Evolutionary conservation across 1,140 invertebrate species (phyloP).

Genomic region (Pseudomyrmex concolor): DNA sequence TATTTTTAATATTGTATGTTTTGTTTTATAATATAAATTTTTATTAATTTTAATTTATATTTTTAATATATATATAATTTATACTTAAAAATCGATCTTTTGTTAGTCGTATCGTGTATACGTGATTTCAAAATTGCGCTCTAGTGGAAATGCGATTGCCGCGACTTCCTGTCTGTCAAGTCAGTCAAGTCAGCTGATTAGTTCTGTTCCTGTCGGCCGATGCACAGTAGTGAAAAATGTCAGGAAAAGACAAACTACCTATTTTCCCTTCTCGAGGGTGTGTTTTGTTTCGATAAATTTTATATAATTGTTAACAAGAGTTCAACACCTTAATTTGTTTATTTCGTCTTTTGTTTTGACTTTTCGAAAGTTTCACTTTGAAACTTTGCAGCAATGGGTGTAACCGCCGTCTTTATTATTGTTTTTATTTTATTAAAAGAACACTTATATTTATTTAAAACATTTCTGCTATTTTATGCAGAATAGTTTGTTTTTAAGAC

Average conservation of each 20-base stretch:
- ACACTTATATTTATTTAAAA: neutral
- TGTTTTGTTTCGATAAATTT: conserved; percentile 71
- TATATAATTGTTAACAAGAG: neutral
- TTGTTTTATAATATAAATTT: no score
- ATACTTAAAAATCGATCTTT: neutral
- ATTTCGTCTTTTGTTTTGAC: conserved; percentile 31
- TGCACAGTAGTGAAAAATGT: conserved; percentile 89
- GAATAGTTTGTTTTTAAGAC: neutral
- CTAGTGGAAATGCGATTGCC: neutral
- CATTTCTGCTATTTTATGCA: neutral
- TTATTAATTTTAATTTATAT: no score
- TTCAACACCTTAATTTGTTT: conserved; percentile 31
- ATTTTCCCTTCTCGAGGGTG: conserved; percentile 99
- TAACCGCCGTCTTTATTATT: conserved; percentile 74
- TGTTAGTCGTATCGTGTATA: no score
- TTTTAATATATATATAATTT: neutral
- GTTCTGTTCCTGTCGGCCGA: conserved; percentile 80
- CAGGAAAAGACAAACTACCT: conserved; percentile 96
- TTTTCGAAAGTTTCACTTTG: neutral
- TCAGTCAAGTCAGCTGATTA: conserved; percentile 85
- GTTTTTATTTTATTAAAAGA: conserved; percentile 49
- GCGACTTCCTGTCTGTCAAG: conserved; percentile 75
- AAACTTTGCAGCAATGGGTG: conserved; percentile 76
- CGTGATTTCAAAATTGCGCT: conserved; percentile 51
- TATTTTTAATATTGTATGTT: no score